These are phyloP conservation scores for Trypoxylus dichotomus DNA, from an alignment of 1,140 invertebrate genomes.

Conservation along the genomic window DNA sequence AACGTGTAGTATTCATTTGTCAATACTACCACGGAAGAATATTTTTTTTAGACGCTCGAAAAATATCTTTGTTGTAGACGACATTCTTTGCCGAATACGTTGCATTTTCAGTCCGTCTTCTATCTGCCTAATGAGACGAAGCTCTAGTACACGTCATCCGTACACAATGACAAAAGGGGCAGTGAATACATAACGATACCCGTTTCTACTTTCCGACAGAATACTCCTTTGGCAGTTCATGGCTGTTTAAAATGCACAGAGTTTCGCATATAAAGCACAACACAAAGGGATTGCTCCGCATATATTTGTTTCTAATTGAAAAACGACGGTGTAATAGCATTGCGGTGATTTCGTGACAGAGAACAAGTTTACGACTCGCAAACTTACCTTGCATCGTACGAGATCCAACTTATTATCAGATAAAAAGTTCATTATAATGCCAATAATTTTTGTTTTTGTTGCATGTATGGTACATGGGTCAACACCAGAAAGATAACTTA, in stretches of 20 bases:
- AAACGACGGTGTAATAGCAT: not conserved
- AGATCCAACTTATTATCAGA: too few species aligned
- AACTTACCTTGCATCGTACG: too few species aligned
- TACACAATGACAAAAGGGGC: slow-evolving; percentile 4
- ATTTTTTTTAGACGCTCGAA: not conserved
- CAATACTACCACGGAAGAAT: not conserved
- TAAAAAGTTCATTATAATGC: too few species aligned
- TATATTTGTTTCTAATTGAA: not conserved
- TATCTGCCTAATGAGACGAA: slow-evolving; percentile 26
- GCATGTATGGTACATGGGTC: too few species aligned
- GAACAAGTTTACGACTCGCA: too few species aligned
- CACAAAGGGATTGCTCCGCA: not conserved
- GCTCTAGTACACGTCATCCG: slow-evolving; percentile 26
- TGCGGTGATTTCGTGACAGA: not conserved
- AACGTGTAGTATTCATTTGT: not conserved
- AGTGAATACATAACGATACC: slow-evolving; percentile 28
- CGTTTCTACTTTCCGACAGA: not conserved
- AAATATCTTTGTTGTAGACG: slow-evolving; percentile 13
- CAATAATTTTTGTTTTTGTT: too few species aligned
- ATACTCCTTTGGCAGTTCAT: slow-evolving; percentile 3
- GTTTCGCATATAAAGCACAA: not conserved
- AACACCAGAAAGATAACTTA: too few species aligned
- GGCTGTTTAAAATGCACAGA: not conserved
- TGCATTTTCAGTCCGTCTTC: slow-evolving; percentile 21
- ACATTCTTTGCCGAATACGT: not conserved